Base-by-base conservation (phyloP, 2,797 vertebrate genomes). In the Fratercula arctica region DNA sequence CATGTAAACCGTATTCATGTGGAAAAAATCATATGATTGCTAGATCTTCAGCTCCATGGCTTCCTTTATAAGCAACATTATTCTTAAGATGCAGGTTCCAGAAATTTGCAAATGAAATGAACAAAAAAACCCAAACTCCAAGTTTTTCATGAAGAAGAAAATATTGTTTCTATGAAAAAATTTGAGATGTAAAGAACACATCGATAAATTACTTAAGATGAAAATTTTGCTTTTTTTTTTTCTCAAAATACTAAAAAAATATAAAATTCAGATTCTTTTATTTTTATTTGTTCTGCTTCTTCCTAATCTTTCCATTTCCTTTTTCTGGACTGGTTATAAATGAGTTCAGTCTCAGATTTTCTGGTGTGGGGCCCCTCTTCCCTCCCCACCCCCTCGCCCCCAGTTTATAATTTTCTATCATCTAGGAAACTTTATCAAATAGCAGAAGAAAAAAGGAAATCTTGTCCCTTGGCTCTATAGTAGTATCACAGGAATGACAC, bases 321-420 rank as follows among this genome's bases (percentile, higher is more conserved):
- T 68, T 73, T 76, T n/a, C 46, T 39, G 14, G 10, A n/a, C 3
- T 53, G 33, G 4, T 28, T 48, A 41, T 31, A 86, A 88, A 64
- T n/a, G 41, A 45, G 7, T 48, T 31, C 33, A 67, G 46, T 20
- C 18, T 31, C 45, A n/a, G 14, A 21, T 60, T 68, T 72, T 66
- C 8, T 1, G 75, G 8, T 61, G 50, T 24, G 50, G 21, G 46
- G 11, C 46, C 46, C 46, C 11, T 6, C n/a, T 37, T 35, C n/a
- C 23, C 57, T 8, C 23, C 57, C 14, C 14, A 3, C 25, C 6
- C 0, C 8, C 9, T 8, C 1, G 3, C 9, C 4, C 4, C 4
- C 3, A 0, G 2, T 79, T 76, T 74, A 7, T 31, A 11, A 25
- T 73, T 7, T 41, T 4, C 28, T 79, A 2, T 60, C 16, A 2